A percentile compares a stretch with the other conserved stretches of the same genome.
phyloP scores from a whole-genome alignment of 2,113 vertebrate genomes.

The Chelonoidis abingdonii region DNA sequence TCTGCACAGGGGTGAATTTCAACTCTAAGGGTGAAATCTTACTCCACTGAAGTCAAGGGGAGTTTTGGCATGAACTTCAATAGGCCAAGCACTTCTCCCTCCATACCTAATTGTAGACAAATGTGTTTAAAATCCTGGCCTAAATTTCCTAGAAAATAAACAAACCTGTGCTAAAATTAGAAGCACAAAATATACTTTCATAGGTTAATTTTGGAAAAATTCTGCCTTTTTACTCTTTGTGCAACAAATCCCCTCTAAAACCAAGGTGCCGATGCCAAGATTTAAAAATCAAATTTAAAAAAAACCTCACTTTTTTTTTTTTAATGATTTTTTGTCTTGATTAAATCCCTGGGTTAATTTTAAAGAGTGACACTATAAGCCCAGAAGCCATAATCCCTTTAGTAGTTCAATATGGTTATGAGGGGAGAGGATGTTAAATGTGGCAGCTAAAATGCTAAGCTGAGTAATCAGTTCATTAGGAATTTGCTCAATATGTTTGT shows the following conservation, averaged over 20 bases:
- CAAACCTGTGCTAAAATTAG: not conserved
- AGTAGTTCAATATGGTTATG: conserved; percentile 71
- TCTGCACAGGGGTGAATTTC: not conserved
- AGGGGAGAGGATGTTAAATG: conserved; percentile 70
- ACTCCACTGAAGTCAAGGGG: not conserved
- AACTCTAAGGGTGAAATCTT: not conserved
- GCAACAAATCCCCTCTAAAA: not conserved
- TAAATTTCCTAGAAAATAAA: not conserved
- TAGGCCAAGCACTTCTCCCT: not conserved
- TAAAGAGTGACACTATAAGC: conserved; percentile 58
- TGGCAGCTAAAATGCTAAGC: conserved; percentile 74
- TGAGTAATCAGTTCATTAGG: conserved; percentile 77
- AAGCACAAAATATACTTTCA: not conserved
- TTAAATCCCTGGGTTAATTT: conserved; percentile 72
- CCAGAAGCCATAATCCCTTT: conserved; percentile 64
- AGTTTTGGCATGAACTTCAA: not conserved
- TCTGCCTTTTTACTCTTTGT: not conserved
- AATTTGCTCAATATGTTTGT: conserved; percentile 70
- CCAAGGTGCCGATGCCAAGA: not conserved
- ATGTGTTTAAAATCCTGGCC: not conserved
- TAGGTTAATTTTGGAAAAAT: not conserved
- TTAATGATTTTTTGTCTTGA: conserved; percentile 32
- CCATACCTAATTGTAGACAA: not conserved
- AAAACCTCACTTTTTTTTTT: not conserved
- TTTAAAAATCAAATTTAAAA: not conserved